Percentiles rank a stretch among this genome's conserved stretches.
Evolutionary conservation across 2,797 vertebrate genomes (phyloP).

Genomic region (Enoplosus armatus): DNA sequence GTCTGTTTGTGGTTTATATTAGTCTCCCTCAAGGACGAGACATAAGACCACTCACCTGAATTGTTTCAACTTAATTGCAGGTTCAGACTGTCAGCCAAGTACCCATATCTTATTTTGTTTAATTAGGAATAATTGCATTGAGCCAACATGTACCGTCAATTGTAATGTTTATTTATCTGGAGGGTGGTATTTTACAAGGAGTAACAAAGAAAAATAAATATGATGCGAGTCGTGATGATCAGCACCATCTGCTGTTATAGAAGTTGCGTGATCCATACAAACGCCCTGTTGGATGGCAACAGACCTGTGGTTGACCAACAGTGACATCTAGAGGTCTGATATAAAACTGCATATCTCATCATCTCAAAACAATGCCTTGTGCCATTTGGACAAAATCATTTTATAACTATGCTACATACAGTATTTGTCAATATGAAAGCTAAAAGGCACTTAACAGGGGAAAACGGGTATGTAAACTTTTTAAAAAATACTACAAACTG

Average conservation of each 20-base stretch:
- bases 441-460: not conserved
- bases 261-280: slow-evolving; percentile 62
- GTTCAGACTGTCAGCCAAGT: slow-evolving; percentile 60
- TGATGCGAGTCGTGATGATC: slow-evolving; percentile 64
- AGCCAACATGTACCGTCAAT: slow-evolving; percentile 58
- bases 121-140: slow-evolving; percentile 79
- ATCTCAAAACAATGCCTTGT: not conserved
- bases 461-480: slow-evolving; percentile 12
- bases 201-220: slow-evolving; percentile 73
- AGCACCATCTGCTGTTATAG: slow-evolving; percentile 71
- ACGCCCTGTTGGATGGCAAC: slow-evolving; percentile 1
- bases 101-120: slow-evolving; percentile 68
- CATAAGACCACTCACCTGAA: slow-evolving; percentile 68
- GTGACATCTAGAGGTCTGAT: slow-evolving; percentile 78
- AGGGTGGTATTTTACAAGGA: slow-evolving; percentile 70
- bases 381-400: slow-evolving; percentile 24
- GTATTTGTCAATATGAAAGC: slow-evolving; percentile 6
- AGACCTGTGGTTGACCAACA: slow-evolving; percentile 68
- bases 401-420: slow-evolving; percentile 13
- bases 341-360: slow-evolving; percentile 26
- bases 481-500: slow-evolving; percentile 18
- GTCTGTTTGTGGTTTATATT: slow-evolving; percentile 41
- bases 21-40: slow-evolving; percentile 58
- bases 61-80: slow-evolving; percentile 67
- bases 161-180: slow-evolving; percentile 76